Conservation (phyloP, 2,113 vertebrate genomes). For the Fukomys damarensis region DNA sequence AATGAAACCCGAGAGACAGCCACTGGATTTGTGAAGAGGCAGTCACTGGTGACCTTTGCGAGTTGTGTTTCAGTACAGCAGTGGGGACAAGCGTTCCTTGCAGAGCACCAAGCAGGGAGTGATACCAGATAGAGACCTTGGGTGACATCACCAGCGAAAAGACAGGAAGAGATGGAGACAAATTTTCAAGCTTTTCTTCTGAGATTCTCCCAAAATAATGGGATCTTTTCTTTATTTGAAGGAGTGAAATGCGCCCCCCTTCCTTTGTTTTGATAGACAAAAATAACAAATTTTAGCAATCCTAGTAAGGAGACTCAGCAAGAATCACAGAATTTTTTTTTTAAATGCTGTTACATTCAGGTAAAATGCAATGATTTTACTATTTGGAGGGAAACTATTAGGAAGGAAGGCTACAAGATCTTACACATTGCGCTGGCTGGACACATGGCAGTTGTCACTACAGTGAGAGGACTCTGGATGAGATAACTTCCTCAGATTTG, state of each 20-base stretch:
- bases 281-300: background rate
- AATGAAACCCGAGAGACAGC: slow-evolving; percentile 63
- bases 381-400: background rate
- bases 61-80: background rate
- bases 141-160: background rate
- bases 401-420: background rate
- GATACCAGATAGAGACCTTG: background rate
- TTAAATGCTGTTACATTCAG: background rate
- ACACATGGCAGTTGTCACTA: background rate
- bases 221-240: background rate
- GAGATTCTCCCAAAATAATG: background rate
- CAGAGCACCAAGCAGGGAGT: background rate
- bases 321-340: background rate
- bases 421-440: too few relatives aligned
- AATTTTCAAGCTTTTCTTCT: background rate
- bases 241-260: background rate
- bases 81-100: background rate
- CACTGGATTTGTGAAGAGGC: slow-evolving; percentile 11
- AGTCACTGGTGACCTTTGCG: slow-evolving; percentile 51
- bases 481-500: background rate
- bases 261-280: background rate
- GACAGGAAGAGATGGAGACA: background rate
- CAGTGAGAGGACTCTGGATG: background rate
- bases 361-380: slow-evolving; percentile 36
- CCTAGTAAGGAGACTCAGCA: background rate